phyloP scores from a whole-genome alignment of 2,888 invertebrate species.

The Drosophila differens region DNA sequence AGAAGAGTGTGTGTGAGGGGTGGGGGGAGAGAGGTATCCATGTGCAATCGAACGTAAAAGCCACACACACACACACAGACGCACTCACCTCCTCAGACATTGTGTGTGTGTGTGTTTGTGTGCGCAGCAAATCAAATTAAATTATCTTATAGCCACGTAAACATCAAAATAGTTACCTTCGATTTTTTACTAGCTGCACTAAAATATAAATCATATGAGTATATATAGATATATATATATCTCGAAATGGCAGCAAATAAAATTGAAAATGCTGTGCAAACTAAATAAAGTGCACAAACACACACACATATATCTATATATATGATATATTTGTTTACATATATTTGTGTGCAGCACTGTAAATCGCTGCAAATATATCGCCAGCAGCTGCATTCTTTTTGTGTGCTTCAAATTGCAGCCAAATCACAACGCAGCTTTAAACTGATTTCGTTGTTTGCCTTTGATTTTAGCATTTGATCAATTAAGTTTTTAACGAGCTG shows the following conservation, averaged over 20 bases:
- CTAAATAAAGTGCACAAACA: constrained; percentile 16
- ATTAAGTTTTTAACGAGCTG: not conserved
- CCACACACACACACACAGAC: constrained; percentile 28
- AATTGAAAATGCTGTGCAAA: constrained; percentile 24
- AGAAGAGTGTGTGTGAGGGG: not conserved
- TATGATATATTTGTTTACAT: not conserved
- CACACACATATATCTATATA: not conserved
- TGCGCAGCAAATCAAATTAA: constrained; percentile 71
- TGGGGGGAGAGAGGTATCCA: not conserved
- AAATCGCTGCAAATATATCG: not conserved
- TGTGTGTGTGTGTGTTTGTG: constrained; percentile 28
- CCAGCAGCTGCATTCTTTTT: not conserved
- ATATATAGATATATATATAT: constrained; percentile 38
- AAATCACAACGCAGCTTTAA: not conserved
- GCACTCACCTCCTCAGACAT: not conserved
- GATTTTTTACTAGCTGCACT: constrained; percentile 25
- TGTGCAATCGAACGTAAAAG: constrained; percentile 61
- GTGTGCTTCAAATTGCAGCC: not conserved
- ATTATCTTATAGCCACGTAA: constrained; percentile 58
- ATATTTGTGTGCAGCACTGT: not conserved
- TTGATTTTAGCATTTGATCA: not conserved
- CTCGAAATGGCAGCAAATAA: constrained; percentile 40
- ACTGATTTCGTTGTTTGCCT: not conserved
- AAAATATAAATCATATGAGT: not conserved
- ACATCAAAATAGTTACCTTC: constrained; percentile 46